Percentiles rank a stretch among this genome's conserved stretches.
Evolutionary conservation across 2,888 invertebrate genomes (phyloP).

Genomic region (Chymomyza caudatula): DNA sequence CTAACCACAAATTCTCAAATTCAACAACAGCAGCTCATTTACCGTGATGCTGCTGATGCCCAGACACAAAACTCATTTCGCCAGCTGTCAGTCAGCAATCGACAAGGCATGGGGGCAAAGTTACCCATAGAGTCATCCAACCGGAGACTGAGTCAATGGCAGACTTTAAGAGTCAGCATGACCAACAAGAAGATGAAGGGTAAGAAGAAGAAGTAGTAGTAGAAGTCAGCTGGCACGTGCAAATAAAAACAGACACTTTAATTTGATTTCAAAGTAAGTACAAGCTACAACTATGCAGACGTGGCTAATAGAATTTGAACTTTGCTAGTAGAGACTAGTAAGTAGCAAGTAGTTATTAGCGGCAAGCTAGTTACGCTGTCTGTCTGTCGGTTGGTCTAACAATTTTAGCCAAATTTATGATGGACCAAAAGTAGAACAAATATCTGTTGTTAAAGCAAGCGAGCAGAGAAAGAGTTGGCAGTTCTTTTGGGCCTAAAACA

Average conservation of each 20-base stretch:
- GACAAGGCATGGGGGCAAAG: not conserved
- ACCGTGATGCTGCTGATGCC: not conserved
- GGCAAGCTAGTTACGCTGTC: not conserved
- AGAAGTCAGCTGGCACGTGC: conserved; percentile 20
- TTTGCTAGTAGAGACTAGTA: conserved; percentile 16
- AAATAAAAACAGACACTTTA: conserved; percentile 15
- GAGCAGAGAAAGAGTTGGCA: conserved; percentile 25
- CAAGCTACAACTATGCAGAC: conserved; percentile 25
- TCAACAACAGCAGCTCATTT: not conserved
- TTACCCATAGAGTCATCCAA: not conserved
- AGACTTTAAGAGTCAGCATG: not conserved
- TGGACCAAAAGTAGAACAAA: conserved; percentile 24
- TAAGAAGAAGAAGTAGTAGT: no score
- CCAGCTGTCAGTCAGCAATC: not conserved
- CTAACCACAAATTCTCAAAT: not conserved
- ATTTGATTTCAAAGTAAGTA: conserved; percentile 3
- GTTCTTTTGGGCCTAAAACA: not conserved
- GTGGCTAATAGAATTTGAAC: conserved; percentile 36
- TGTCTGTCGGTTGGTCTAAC: not conserved
- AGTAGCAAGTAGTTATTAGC: not conserved
- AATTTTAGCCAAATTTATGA: conserved; percentile 13
- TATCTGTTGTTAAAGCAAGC: conserved; percentile 23
- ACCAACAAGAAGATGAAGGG: not conserved
- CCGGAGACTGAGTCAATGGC: not conserved
- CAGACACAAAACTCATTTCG: not conserved